Conservation (phyloP, 2,113 vertebrate genomes). For the Orycteropus afer region DNA sequence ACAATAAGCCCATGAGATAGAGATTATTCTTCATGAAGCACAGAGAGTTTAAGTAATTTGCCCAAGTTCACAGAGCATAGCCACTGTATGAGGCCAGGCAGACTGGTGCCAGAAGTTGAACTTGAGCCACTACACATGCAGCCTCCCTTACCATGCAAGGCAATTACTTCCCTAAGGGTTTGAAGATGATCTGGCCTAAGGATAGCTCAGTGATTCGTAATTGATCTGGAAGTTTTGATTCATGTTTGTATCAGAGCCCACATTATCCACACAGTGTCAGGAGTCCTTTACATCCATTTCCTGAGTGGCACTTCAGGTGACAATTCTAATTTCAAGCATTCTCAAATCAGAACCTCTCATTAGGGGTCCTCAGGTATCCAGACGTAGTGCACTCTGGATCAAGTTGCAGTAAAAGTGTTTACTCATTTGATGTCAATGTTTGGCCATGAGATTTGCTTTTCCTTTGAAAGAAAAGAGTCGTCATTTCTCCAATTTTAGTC, state of each 20-base stretch:
- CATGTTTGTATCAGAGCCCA: neutral
- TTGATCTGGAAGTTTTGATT: neutral
- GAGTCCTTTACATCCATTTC: neutral
- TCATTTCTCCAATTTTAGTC: neutral
- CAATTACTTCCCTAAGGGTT: neutral
- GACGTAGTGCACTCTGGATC: neutral
- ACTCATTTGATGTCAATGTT: neutral
- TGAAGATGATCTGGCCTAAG: neutral
- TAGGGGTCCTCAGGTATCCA: neutral
- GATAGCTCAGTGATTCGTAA: neutral
- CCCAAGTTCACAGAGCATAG: neutral
- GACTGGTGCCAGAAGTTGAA: neutral
- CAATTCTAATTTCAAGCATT: neutral
- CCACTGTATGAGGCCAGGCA: no score
- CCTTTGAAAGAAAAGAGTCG: neutral
- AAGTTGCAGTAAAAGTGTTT: neutral
- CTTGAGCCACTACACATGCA: neutral
- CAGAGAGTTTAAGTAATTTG: neutral
- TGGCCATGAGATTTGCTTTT: neutral
- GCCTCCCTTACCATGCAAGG: neutral
- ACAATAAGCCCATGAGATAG: neutral
- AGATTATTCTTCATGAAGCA: neutral
- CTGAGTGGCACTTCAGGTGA: neutral
- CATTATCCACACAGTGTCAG: no score
- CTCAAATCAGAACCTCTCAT: neutral